Conservation (phyloP, 2,113 vertebrate species). For the Mormyrus iriodes region DNA sequence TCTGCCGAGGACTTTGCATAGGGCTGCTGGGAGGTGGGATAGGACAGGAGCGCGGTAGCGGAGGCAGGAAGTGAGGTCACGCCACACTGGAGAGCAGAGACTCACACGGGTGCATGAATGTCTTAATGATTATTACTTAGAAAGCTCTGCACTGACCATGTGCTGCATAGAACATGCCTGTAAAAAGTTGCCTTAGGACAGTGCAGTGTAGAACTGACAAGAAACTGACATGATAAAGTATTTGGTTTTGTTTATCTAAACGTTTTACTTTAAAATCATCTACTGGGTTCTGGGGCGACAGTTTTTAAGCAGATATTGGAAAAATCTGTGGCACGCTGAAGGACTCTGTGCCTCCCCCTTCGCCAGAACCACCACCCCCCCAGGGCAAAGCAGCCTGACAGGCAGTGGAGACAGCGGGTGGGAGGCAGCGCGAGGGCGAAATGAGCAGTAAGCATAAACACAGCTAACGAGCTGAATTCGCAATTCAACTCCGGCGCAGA, state of each 20-base stretch:
- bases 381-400: background rate
- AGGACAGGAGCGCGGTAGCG: background rate
- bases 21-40: background rate
- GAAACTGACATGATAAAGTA: background rate
- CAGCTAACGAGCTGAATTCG: slow-evolving; percentile 1
- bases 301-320: background rate
- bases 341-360: background rate
- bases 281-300: background rate
- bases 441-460: background rate
- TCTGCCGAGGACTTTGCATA: background rate
- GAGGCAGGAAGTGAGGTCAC: background rate
- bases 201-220: too few species aligned
- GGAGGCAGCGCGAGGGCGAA: background rate
- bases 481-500: background rate
- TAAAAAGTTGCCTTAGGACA: background rate
- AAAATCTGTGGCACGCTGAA: background rate
- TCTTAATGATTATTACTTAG: background rate
- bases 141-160: background rate
- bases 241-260: background rate
- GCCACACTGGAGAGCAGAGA: too few species aligned
- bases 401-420: background rate
- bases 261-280: background rate
- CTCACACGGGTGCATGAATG: background rate
- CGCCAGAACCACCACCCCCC: background rate
- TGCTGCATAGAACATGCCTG: background rate